These are phyloP conservation scores for Pollenia griseotomentosa DNA, from an alignment of 2,888 invertebrate species.

Conservation along the genomic window DNA sequence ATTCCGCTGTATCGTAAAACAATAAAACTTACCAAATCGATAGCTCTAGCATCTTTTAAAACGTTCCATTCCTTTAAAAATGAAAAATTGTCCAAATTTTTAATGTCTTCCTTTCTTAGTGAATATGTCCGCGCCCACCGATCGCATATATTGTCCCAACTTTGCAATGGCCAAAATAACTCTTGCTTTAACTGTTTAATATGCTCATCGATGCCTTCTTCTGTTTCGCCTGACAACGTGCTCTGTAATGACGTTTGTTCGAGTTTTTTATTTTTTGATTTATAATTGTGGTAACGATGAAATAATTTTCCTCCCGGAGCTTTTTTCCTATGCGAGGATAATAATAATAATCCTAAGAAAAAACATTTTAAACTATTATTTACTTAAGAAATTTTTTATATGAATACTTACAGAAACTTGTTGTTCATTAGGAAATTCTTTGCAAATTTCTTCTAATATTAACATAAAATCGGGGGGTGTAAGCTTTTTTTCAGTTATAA, in stretches of 20 bases:
- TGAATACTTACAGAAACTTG: conserved; percentile 24
- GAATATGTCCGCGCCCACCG: conserved; percentile 15
- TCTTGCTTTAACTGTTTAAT: conserved; percentile 37
- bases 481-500: neutral
- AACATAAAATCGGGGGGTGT: neutral
- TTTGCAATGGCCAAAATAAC: conserved; percentile 1
- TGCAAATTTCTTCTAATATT: conserved; percentile 22
- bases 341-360: conserved; percentile 31
- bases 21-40: conserved; percentile 39
- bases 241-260: conserved; percentile 14
- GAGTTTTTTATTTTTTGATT: conserved; percentile 32
- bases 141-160: conserved; percentile 22
- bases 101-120: conserved; percentile 7
- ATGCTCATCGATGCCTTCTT: neutral
- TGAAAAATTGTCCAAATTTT: neutral
- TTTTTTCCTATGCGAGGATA: conserved; percentile 38
- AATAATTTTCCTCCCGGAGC: conserved; percentile 36
- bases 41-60: conserved; percentile 24
- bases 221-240: neutral
- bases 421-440: conserved; percentile 28
- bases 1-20: neutral
- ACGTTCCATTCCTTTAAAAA: conserved; percentile 44
- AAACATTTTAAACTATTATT: neutral
- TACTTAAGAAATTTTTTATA: conserved; percentile 8
- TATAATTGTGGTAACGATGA: conserved; percentile 26